A percentile compares a stretch with the other conserved stretches of the same genome.
Evolutionary conservation across 2,888 invertebrate genomes (phyloP).

Genomic region (Agapostemon virescens): DNA sequence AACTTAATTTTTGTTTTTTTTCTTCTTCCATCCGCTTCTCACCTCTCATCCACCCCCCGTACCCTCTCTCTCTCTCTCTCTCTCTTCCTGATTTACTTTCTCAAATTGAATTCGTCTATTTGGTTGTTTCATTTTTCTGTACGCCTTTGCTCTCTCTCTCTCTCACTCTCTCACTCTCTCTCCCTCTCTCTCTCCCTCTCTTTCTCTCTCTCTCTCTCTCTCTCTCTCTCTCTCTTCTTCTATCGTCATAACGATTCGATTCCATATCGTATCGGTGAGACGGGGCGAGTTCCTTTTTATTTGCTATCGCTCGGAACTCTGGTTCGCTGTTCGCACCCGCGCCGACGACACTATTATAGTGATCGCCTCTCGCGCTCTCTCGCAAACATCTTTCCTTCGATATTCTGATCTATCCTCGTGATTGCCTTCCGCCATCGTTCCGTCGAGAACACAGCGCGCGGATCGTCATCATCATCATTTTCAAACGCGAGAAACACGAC

Average conservation of each 20-base stretch:
- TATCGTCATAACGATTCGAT: not conserved
- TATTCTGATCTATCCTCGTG: not conserved
- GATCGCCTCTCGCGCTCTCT: not conserved
- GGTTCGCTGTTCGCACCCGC: not conserved
- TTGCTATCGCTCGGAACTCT: not conserved
- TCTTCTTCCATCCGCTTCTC: conserved; percentile 34
- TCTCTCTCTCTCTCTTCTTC: not conserved
- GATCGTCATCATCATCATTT: not conserved
- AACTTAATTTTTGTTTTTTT: conserved; percentile 26
- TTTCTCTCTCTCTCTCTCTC: not conserved
- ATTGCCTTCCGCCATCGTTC: not conserved
- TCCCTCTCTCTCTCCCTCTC: no score
- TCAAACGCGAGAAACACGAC: conserved; percentile 50
- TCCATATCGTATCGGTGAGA: not conserved
- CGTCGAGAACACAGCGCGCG: conserved; percentile 1
- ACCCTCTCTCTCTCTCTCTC: conserved; percentile 39
- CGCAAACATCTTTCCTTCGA: not conserved
- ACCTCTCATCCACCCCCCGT: conserved; percentile 11
- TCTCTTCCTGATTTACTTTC: conserved; percentile 24
- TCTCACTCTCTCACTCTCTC: not conserved
- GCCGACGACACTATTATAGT: not conserved
- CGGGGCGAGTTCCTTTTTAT: not conserved
- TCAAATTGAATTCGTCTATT: conserved; percentile 25
- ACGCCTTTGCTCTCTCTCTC: conserved; percentile 7
- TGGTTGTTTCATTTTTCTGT: conserved; percentile 1